phyloP scores from a whole-genome alignment of 2,113 vertebrate species.

The Gopherus evgoodei region DNA sequence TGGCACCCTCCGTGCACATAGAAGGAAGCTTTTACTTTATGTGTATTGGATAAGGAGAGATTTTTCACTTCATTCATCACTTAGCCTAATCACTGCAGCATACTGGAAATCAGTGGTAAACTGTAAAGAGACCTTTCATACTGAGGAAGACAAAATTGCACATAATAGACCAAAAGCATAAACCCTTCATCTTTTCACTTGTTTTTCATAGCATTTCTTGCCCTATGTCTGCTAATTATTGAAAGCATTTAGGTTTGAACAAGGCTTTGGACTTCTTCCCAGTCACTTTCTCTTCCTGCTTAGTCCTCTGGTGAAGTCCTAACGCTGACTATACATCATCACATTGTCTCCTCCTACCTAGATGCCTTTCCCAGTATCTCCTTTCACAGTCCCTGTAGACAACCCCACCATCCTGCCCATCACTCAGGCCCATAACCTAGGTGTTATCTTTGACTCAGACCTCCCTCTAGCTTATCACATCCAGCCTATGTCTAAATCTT shows the following conservation, averaged over 20 bases:
- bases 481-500: background rate
- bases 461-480: background rate
- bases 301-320: background rate
- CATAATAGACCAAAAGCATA: background rate
- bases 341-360: background rate
- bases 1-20: background rate
- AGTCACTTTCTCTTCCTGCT: background rate
- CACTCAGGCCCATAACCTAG: background rate
- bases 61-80: background rate
- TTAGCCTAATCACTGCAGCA: background rate
- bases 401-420: background rate
- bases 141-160: background rate
- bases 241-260: background rate
- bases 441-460: background rate
- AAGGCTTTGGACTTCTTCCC: background rate
- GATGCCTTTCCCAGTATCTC: background rate
- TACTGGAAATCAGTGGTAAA: background rate
- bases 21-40: accelerated
- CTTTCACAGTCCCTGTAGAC: background rate
- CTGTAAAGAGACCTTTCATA: background rate
- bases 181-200: background rate
- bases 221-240: background rate
- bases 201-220: background rate
- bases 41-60: background rate
- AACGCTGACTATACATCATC: background rate